Conservation (phyloP, 2,888 invertebrate species). For the Conchocele bisecta region DNA sequence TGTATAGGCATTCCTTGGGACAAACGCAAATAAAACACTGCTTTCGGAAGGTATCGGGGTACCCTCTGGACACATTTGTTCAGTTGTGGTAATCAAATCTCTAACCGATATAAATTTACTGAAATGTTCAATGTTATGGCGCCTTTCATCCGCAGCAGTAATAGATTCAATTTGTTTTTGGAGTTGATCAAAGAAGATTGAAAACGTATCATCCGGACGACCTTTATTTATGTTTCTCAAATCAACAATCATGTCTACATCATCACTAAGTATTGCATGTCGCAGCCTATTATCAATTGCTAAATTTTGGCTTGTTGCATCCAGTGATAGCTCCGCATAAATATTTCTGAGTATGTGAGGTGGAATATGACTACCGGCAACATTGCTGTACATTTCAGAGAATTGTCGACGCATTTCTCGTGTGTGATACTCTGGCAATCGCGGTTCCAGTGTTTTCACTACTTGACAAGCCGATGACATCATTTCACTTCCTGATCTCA, state of each 20-base stretch:
- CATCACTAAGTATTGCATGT: too few relatives aligned
- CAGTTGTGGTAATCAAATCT: constrained; percentile 36
- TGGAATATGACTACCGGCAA: constrained; percentile 12
- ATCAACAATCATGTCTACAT: constrained; percentile 34
- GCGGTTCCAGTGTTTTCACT: too few relatives aligned
- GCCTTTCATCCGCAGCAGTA: constrained; percentile 39
- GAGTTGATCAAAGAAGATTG: constrained; percentile 31
- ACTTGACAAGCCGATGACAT: too few relatives aligned
- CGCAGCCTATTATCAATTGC: constrained; percentile 7
- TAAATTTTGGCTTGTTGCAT: constrained; percentile 32
- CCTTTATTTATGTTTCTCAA: constrained; percentile 43
- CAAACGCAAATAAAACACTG: constrained; percentile 48
- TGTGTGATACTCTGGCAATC: too few relatives aligned
- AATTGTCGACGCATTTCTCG: too few relatives aligned
- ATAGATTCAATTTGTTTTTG: constrained; percentile 28
- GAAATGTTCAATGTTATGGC: constrained; percentile 41
- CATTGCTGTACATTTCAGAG: too few relatives aligned
- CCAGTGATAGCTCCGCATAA: constrained; percentile 21
- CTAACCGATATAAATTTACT: constrained; percentile 38
- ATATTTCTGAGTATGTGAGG: constrained; percentile 16
- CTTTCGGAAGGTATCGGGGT: constrained; percentile 44
- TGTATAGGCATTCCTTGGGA: constrained; percentile 37
- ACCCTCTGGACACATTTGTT: constrained; percentile 23
- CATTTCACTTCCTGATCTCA: too few relatives aligned
- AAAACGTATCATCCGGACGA: constrained; percentile 41